Conservation (phyloP, 1,140 invertebrate species). For the Eriocheir sinensis region DNA sequence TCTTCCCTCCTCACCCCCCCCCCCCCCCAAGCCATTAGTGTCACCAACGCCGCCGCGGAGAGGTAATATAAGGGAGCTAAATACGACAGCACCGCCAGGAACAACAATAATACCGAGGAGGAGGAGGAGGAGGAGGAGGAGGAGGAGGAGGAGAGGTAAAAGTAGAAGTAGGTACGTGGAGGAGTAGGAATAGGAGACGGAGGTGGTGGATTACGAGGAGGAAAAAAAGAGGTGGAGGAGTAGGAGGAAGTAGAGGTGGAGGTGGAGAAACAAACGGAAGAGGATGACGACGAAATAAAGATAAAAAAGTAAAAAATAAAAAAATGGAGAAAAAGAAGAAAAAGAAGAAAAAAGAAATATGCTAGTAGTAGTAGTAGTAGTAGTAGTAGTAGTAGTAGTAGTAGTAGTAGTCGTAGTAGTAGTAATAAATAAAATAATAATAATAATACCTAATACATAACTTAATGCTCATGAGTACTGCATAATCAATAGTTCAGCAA, state of each 20-base stretch:
- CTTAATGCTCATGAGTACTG: too few species aligned
- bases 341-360: background rate
- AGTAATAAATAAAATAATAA: background rate
- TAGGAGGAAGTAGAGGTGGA: background rate
- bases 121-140: conserved; percentile 4
- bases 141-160: background rate
- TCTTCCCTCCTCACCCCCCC: too few species aligned
- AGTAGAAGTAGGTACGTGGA: background rate
- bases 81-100: too few species aligned
- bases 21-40: too few species aligned
- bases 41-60: too few species aligned
- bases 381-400: background rate
- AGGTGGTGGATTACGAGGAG: background rate
- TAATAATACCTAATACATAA: too few species aligned
- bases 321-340: background rate
- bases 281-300: background rate
- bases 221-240: background rate
- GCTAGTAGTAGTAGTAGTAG: background rate
- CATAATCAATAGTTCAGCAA: too few species aligned
- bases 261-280: background rate
- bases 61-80: too few species aligned
- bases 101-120: background rate
- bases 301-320: background rate
- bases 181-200: background rate
- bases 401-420: background rate